Percentiles rank a stretch among this genome's conserved stretches.
Conservation (phyloP, 1,140 invertebrate genomes). For the Geopemphigus sp. region DNA sequence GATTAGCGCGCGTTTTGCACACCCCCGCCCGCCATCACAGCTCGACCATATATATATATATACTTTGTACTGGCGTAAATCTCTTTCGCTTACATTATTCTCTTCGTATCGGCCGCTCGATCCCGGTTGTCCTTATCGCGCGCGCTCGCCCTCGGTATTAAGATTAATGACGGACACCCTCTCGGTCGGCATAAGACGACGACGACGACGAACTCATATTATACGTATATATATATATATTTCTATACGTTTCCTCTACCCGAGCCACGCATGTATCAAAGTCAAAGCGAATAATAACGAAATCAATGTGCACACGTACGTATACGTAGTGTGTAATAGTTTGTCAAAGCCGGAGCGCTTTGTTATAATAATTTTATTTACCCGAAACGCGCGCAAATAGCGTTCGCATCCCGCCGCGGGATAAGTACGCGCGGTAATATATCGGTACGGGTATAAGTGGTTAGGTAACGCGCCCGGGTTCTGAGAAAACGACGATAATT, state of each 20-base stretch:
- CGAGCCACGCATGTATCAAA: conserved; percentile 11
- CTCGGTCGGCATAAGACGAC: neutral
- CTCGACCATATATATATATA: no score
- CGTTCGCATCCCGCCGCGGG: neutral
- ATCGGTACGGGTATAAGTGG: no score
- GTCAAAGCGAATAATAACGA: conserved; percentile 36
- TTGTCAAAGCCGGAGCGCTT: neutral
- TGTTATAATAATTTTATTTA: conserved; percentile 7
- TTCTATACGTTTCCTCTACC: neutral
- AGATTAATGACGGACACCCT: conserved; percentile 16
- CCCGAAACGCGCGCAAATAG: neutral
- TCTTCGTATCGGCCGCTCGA: neutral
- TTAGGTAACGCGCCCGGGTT: neutral
- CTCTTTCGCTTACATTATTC: neutral
- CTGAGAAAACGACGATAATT: neutral
- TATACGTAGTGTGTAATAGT: neutral
- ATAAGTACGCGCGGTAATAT: neutral
- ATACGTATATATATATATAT: no score
- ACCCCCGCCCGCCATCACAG: neutral
- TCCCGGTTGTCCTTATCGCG: neutral
- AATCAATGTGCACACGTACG: conserved; percentile 2
- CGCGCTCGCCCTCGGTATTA: neutral
- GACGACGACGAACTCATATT: neutral
- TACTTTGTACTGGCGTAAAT: neutral
- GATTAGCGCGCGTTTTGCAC: neutral